Base-by-base conservation (phyloP, 2,888 invertebrate genomes). In the Drosophila yooni region DNA sequence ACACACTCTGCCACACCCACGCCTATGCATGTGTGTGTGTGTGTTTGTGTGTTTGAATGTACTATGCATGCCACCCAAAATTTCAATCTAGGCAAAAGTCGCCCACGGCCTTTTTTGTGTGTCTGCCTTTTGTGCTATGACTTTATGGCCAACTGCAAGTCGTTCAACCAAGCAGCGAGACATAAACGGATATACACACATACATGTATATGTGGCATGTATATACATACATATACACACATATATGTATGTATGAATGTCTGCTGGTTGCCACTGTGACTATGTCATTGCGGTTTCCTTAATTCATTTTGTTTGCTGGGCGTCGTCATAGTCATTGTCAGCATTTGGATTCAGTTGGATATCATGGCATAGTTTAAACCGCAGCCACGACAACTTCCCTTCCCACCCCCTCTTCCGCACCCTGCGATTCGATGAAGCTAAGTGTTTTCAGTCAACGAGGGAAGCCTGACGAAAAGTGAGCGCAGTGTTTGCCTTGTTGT, bases 271-370 rank as follows among this genome's bases (percentile, higher is more conserved):
- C 71, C 72, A 73, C 68, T 82, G 90, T 87, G 79, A 90, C 87
- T 83, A 77, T 87, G 87, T 80, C 89, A 86, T 83, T 90, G 88
- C 74, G 90, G 88, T 90, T 90, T 80, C 81, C 90, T 90, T 88
- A 90, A 88, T 88, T 88, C 88, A 90, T 88, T 90, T 86, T 83
- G 88, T 88, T 88, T 83, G 83, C 87, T 79, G 81, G 76, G 73
- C 82, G 70, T 76, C 89, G 64, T 71, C 79, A 70, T 60, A 70
- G 57, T 65, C 81, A 68, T 69, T 81, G 79, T 77, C 80, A 64
- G 71, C 78, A 77, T 54, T 73, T 70, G 66, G 73, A 87, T 87
- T 70, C 84, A 64, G 70, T 71, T 70, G 65, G 64, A 67, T 68
- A 53, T 70, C 61, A 64, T 65, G 53, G 51, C 54, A 70, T 57